phyloP scores from a whole-genome alignment of 2,113 vertebrate genomes.

The Rhodinocichla rosea region DNA sequence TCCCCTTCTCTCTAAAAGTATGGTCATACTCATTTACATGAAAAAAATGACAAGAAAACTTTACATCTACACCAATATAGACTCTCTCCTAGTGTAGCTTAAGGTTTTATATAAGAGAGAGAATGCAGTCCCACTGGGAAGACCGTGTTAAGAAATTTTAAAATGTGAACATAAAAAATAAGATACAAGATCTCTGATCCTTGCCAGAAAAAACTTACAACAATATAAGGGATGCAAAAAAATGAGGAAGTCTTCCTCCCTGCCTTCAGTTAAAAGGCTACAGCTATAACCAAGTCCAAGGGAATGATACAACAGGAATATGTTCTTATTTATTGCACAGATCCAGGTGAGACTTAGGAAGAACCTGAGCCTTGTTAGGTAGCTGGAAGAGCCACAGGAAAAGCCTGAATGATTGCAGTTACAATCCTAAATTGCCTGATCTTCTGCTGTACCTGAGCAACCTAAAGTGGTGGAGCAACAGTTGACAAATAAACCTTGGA shows the following conservation, averaged over 20 bases:
- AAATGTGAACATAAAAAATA: neutral
- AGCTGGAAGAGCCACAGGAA: neutral
- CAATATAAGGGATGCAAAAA: neutral
- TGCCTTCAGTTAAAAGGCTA: neutral
- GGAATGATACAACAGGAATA: neutral
- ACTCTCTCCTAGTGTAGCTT: neutral
- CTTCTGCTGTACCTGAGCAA: neutral
- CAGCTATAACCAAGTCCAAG: neutral
- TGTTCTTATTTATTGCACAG: neutral
- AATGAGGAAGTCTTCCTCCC: neutral
- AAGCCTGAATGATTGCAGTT: neutral
- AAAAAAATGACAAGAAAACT: neutral
- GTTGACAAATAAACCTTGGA: neutral
- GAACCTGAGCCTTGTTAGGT: neutral
- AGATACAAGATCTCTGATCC: neutral
- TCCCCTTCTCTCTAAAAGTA: neutral
- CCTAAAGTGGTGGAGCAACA: neutral
- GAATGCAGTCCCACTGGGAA: neutral
- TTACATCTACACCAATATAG: neutral
- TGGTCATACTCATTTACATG: neutral
- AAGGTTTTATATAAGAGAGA: neutral
- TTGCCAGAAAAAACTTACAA: neutral
- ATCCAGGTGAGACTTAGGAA: neutral
- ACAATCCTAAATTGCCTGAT: neutral
- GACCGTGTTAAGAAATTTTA: neutral